phyloP scores from a whole-genome alignment of 2,797 vertebrate genomes.

The Knipowitschia caucasica region DNA sequence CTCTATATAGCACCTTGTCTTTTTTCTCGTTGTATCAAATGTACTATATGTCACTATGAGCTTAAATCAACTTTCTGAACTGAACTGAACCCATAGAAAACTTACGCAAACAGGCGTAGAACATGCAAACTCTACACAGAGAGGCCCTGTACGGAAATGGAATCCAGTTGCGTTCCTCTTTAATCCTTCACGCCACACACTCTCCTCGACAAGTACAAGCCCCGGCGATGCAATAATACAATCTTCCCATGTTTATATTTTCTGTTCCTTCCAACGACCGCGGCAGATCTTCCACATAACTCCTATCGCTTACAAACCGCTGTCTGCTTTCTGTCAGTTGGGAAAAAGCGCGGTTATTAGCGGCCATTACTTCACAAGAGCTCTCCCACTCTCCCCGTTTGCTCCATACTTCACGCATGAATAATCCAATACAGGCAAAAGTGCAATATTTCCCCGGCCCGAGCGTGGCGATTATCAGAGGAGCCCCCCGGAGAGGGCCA shows the following conservation, averaged over 20 bases:
- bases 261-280: not conserved
- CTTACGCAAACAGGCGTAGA: no score
- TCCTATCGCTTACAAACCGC: conserved; percentile 6
- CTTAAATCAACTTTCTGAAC: no score
- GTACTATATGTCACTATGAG: no score
- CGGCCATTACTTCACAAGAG: conserved; percentile 63
- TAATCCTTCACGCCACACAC: no score
- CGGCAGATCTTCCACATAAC: not conserved
- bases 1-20: no score
- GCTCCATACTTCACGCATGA: conserved; percentile 63
- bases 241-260: not conserved
- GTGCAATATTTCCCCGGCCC: conserved; percentile 63
- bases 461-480: conserved; percentile 42
- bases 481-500: conserved; percentile 47
- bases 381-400: conserved; percentile 63
- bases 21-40: no score
- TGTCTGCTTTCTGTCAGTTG: conserved; percentile 4
- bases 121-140: no score
- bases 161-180: no score
- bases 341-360: conserved; percentile 26
- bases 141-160: no score
- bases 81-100: no score
- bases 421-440: conserved; percentile 66
- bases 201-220: not conserved
- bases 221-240: not conserved